These are phyloP conservation scores for Hybognathus amarus DNA, from an alignment of 2,797 vertebrate genomes.

Conservation along the genomic window DNA sequence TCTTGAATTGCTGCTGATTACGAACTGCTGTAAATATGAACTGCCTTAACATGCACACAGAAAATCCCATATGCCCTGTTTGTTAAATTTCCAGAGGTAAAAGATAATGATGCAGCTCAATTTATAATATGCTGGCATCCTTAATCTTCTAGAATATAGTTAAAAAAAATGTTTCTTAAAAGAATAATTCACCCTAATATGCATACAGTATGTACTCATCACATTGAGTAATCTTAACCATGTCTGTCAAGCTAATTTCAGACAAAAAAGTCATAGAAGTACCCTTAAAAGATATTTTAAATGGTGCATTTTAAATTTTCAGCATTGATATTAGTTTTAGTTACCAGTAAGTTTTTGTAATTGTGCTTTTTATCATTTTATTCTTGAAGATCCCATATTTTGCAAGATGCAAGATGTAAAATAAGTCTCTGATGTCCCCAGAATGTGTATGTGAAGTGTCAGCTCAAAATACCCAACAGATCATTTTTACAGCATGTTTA, in stretches of 20 bases:
- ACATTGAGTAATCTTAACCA: too few relatives aligned
- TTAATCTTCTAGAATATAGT: neutral
- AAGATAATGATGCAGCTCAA: neutral
- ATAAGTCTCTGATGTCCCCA: too few relatives aligned
- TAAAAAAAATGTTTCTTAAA: neutral
- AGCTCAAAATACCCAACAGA: too few relatives aligned
- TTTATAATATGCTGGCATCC: neutral
- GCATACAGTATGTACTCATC: neutral
- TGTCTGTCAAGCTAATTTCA: neutral
- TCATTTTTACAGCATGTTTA: too few relatives aligned
- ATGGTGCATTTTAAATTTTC: neutral
- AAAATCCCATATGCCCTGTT: neutral
- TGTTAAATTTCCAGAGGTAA: neutral
- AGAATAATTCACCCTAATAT: neutral
- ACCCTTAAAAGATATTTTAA: neutral
- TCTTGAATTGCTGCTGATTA: neutral
- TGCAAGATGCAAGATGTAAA: too few relatives aligned
- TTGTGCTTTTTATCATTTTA: neutral
- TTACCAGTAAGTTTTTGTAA: neutral
- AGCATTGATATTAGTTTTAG: neutral
- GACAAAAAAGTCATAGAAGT: neutral
- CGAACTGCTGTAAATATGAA: neutral
- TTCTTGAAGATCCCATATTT: too few relatives aligned
- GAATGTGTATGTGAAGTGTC: too few relatives aligned
- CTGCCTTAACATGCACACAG: neutral